These are phyloP conservation scores for Ormyrus rosae DNA, from an alignment of 2,888 invertebrate genomes.

Conservation along the genomic window DNA sequence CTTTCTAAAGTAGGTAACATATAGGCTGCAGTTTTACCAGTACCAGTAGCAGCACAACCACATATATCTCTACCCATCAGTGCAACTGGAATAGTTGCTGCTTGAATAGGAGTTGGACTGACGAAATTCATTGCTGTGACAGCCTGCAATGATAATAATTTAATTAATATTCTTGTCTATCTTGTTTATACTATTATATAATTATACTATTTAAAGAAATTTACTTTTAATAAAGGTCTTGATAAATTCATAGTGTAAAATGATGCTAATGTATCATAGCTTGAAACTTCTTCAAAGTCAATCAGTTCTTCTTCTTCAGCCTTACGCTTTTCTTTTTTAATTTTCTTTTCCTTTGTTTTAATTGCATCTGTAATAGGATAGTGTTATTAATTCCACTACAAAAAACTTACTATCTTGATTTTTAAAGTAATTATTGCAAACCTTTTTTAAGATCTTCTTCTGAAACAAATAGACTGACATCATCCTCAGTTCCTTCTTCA, in stretches of 20 bases:
- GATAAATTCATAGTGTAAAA: conserved; percentile 98
- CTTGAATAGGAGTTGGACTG: conserved; percentile 97
- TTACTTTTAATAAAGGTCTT: conserved; percentile 91
- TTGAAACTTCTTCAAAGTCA: conserved; percentile 82
- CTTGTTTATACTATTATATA: neutral
- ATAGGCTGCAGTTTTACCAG: conserved; percentile 98
- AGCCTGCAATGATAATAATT: conserved; percentile 77
- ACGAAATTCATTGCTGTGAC: conserved; percentile 91
- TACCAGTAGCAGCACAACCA: conserved; percentile 98
- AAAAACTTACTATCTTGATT: neutral
- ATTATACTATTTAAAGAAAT: conserved; percentile 5
- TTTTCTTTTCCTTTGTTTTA: conserved; percentile 69
- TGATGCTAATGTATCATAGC: conserved; percentile 81
- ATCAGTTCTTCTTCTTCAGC: conserved; percentile 75
- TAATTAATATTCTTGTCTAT: conserved; percentile 8
- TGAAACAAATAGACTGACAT: conserved; percentile 61
- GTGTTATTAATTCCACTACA: neutral
- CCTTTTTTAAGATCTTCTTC: conserved; percentile 71
- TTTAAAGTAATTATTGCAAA: conserved; percentile 51
- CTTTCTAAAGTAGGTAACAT: conserved; percentile 98
- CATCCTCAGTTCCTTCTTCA: conserved; percentile 75
- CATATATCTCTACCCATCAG: conserved; percentile 95
- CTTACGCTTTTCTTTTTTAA: conserved; percentile 75
- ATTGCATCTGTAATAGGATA: conserved; percentile 65
- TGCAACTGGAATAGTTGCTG: conserved; percentile 95